phyloP scores from a whole-genome alignment of 2,113 vertebrate genomes.

The Notechis scutatus region DNA sequence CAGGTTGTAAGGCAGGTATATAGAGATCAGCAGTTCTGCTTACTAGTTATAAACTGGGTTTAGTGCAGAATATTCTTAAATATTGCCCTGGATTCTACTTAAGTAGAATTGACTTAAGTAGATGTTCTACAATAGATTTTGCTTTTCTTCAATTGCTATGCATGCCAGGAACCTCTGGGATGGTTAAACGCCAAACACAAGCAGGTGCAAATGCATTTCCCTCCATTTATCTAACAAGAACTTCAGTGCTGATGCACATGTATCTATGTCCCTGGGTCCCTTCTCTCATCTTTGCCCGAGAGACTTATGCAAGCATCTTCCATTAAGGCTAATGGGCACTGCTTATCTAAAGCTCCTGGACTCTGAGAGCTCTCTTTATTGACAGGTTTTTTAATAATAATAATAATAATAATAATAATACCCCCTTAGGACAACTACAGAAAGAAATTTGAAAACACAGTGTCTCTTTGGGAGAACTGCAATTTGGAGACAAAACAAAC shows the following conservation, averaged over 20 bases:
- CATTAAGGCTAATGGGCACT: slow-evolving; percentile 37
- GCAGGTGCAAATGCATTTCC: background rate
- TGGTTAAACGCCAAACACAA: background rate
- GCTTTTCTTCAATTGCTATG: slow-evolving; percentile 7
- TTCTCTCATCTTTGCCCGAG: slow-evolving; percentile 18
- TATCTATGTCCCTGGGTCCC: background rate
- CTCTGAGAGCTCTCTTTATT: slow-evolving; percentile 6
- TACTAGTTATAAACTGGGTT: background rate
- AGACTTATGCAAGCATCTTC: slow-evolving; percentile 29
- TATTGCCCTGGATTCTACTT: background rate
- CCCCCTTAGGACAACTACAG: slow-evolving; percentile 6
- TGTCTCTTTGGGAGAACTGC: slow-evolving; percentile 6
- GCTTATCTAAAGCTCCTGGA: slow-evolving; percentile 30
- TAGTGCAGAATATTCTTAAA: background rate
- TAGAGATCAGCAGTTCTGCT: background rate
- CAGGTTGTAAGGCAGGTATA: background rate
- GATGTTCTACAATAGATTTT: slow-evolving; percentile 6
- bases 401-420: background rate
- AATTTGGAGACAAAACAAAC: background rate
- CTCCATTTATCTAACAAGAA: slow-evolving; percentile 19
- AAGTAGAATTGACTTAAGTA: background rate
- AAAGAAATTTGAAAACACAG: slow-evolving; percentile 3
- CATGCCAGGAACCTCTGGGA: background rate
- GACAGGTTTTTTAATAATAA: background rate
- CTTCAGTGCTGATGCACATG: background rate